A percentile compares a stretch with the other conserved stretches of the same genome.
Conservation (phyloP, 1,140 invertebrate species). For the Goniozus legneri region DNA sequence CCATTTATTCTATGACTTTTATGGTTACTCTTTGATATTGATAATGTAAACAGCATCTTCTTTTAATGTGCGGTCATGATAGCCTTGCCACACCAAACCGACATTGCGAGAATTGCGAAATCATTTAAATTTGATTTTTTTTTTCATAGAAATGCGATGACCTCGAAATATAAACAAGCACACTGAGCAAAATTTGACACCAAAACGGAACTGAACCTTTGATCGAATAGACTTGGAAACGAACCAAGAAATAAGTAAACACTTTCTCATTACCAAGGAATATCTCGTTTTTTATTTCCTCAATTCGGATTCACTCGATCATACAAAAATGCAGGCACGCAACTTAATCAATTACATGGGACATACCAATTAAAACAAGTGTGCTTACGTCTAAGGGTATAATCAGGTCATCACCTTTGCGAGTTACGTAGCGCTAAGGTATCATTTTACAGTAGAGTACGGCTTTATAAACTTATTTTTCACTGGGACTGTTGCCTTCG, state of each 20-base stretch:
- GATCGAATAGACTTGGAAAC: slow-evolving; percentile 54
- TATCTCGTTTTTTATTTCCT: slow-evolving; percentile 52
- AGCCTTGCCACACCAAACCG: slow-evolving; percentile 59
- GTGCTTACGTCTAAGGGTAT: slow-evolving; percentile 22
- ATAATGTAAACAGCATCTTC: slow-evolving; percentile 15
- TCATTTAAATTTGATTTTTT: not conserved
- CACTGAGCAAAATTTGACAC: slow-evolving; percentile 60
- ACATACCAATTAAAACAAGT: slow-evolving; percentile 18
- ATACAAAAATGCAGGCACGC: slow-evolving; percentile 55
- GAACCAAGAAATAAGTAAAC: slow-evolving; percentile 57
- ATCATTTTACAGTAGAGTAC: no score
- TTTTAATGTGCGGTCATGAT: slow-evolving; percentile 49
- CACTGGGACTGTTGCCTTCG: no score
- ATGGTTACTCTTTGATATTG: no score
- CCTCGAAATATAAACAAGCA: slow-evolving; percentile 57
- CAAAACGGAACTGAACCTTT: slow-evolving; percentile 63
- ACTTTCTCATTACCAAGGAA: slow-evolving; percentile 51
- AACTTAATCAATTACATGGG: slow-evolving; percentile 45
- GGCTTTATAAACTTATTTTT: no score
- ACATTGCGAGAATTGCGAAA: slow-evolving; percentile 35
- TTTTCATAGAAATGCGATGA: slow-evolving; percentile 23
- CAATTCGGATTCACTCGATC: slow-evolving; percentile 45
- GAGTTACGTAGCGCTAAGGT: slow-evolving; percentile 13
- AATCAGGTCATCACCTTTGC: slow-evolving; percentile 24
- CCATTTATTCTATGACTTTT: slow-evolving; percentile 42